These are phyloP conservation scores for Tyrophagus putrescentiae DNA, from an alignment of 1,140 invertebrate species.

Conservation along the genomic window DNA sequence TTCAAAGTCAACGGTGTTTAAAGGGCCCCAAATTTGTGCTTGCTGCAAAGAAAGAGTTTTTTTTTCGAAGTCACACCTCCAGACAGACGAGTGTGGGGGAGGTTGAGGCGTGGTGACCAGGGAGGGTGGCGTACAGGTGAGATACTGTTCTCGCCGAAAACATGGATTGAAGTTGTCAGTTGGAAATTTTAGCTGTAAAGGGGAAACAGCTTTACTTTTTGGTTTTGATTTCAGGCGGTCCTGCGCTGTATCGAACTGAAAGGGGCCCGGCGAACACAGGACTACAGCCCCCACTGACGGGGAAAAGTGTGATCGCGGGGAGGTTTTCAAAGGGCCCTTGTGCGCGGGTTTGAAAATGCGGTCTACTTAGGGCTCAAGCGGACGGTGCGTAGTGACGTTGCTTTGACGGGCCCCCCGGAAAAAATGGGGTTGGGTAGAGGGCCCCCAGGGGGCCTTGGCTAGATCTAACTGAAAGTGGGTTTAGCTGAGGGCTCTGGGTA, in stretches of 20 bases:
- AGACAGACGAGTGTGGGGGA: not conserved
- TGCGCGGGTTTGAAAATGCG: not conserved
- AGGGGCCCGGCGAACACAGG: too few relatives aligned
- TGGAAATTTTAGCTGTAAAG: not conserved
- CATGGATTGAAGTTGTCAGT: not conserved
- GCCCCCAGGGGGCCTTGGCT: not conserved
- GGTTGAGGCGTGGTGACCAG: not conserved
- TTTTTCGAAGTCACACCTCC: not conserved
- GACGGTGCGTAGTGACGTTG: too few relatives aligned
- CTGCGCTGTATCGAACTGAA: too few relatives aligned
- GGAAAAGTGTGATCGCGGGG: too few relatives aligned
- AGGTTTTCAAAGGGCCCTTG: too few relatives aligned
- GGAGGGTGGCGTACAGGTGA: not conserved
- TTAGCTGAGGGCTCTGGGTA: not conserved
- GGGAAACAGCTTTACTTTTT: not conserved
- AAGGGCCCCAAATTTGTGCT: not conserved
- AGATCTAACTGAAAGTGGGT: not conserved
- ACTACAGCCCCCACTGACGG: too few relatives aligned
- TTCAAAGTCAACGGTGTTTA: not conserved
- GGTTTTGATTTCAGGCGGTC: too few relatives aligned
- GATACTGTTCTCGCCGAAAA: too few relatives aligned
- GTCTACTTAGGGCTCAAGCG: not conserved
- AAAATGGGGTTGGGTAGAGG: not conserved
- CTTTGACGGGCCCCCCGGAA: not conserved
- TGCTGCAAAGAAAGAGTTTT: not conserved